Percentiles rank a stretch among this genome's conserved stretches.
phyloP scores from a whole-genome alignment of 2,888 invertebrate genomes.

The Drosophila recens region DNA sequence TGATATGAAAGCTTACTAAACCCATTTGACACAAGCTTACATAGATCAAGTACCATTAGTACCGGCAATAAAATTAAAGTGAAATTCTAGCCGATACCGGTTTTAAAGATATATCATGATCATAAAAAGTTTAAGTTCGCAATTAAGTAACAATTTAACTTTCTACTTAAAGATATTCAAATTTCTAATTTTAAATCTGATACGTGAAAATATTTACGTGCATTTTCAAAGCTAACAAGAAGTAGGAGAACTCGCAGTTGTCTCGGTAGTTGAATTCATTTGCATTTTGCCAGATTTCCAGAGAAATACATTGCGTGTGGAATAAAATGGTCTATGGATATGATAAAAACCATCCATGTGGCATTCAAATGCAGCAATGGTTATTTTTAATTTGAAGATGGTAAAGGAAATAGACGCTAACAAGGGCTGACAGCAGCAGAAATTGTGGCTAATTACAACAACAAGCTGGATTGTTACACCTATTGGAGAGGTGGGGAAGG shows the following conservation, averaged over 20 bases:
- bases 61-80: neutral
- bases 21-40: neutral
- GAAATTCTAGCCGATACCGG: slow-evolving; percentile 16
- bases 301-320: slow-evolving; percentile 72
- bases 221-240: slow-evolving; percentile 9
- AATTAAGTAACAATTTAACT: slow-evolving; percentile 7
- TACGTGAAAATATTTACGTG: slow-evolving; percentile 2
- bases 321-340: slow-evolving; percentile 52
- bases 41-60: neutral
- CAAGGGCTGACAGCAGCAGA: slow-evolving; percentile 65
- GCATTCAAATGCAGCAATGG: slow-evolving; percentile 59
- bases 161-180: slow-evolving; percentile 8
- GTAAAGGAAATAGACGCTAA: slow-evolving; percentile 47
- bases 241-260: slow-evolving; percentile 8
- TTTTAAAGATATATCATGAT: neutral
- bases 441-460: slow-evolving; percentile 69
- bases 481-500: neutral
- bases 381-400: slow-evolving; percentile 47
- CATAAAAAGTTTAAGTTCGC: neutral
- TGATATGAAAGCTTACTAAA: neutral
- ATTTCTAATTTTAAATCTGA: slow-evolving; percentile 2
- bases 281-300: slow-evolving; percentile 70
- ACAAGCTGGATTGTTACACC: slow-evolving; percentile 52
- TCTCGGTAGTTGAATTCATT: slow-evolving; percentile 37
- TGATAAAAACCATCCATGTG: slow-evolving; percentile 42